Evolutionary conservation across 2,888 invertebrate species (phyloP).

Genomic region (Willowsia nigromaculata): DNA sequence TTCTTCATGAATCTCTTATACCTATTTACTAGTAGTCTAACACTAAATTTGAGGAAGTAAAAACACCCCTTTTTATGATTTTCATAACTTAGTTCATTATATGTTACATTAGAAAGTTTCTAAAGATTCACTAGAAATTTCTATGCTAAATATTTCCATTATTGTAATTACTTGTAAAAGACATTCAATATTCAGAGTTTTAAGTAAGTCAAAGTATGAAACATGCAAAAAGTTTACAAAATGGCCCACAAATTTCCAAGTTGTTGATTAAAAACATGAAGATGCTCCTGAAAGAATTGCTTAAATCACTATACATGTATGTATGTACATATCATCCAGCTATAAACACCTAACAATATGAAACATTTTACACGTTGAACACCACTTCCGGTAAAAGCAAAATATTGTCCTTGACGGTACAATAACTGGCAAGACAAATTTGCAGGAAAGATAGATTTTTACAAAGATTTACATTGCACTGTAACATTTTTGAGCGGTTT

Average conservation of each 20-base stretch:
- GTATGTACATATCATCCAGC: too few species aligned
- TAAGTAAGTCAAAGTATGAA: neutral
- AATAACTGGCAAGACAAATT: neutral
- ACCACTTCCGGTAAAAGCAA: slow-evolving; percentile 21
- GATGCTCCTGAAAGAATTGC: neutral
- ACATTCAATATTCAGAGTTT: too few species aligned
- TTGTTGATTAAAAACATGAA: neutral
- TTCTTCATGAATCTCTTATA: too few species aligned
- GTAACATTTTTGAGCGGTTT: neutral
- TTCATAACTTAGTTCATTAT: too few species aligned
- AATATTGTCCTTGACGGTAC: neutral
- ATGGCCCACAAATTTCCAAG: neutral
- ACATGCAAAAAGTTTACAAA: slow-evolving; percentile 12
- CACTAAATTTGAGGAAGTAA: too few species aligned
- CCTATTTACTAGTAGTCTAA: too few species aligned
- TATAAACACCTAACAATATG: neutral
- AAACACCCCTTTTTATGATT: too few species aligned
- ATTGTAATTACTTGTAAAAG: too few species aligned
- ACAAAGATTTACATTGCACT: neutral
- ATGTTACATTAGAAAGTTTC: too few species aligned
- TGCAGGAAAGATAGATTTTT: neutral
- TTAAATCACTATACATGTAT: neutral
- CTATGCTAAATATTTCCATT: too few species aligned
- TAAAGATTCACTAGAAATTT: too few species aligned
- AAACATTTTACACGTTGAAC: neutral